phyloP scores from a whole-genome alignment of 2,888 invertebrate genomes.

The Zaprionus obscuricornis region DNA sequence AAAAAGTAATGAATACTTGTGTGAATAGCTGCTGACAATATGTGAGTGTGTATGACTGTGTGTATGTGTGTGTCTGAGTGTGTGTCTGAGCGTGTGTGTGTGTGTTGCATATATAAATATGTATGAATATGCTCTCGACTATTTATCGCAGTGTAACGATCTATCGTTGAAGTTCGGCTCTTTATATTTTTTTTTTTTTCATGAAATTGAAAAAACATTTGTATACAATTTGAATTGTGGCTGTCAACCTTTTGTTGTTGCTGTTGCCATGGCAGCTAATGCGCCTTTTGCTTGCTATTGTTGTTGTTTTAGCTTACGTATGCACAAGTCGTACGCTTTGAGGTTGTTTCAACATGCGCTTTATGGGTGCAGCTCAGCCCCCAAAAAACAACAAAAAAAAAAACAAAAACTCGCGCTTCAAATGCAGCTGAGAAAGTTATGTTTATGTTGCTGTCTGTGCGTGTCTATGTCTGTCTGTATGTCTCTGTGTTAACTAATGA shows the following conservation, averaged over 20 bases:
- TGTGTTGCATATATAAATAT: not conserved
- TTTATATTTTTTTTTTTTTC: constrained; percentile 12
- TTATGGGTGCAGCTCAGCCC: constrained; percentile 59
- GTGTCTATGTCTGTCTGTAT: constrained; percentile 12
- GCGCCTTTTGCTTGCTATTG: constrained; percentile 17
- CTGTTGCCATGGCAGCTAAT: constrained; percentile 33
- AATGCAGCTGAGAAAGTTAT: constrained; percentile 43
- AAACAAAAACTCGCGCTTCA: constrained; percentile 15
- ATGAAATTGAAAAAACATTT: constrained; percentile 68
- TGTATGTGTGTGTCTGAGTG: too few species aligned
- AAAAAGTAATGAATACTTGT: constrained; percentile 6
- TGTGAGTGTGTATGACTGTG: too few species aligned
- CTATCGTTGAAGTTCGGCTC: constrained; percentile 31
- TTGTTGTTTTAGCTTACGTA: constrained; percentile 44
- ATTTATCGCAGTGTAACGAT: constrained; percentile 61
- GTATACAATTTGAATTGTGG: constrained; percentile 63
- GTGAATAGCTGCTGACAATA: too few species aligned
- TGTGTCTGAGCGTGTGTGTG: too few species aligned
- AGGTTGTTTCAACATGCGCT: constrained; percentile 54
- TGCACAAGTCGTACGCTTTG: constrained; percentile 46
- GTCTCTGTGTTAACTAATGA: constrained; percentile 46
- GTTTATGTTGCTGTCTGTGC: not conserved
- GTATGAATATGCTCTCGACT: constrained; percentile 34
- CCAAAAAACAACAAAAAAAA: constrained; percentile 18
- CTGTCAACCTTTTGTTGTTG: constrained; percentile 47